A percentile compares a stretch with the other conserved stretches of the same genome.
Conservation (phyloP, 2,113 vertebrate genomes). For the Oncorhynchus gorbuscha region DNA sequence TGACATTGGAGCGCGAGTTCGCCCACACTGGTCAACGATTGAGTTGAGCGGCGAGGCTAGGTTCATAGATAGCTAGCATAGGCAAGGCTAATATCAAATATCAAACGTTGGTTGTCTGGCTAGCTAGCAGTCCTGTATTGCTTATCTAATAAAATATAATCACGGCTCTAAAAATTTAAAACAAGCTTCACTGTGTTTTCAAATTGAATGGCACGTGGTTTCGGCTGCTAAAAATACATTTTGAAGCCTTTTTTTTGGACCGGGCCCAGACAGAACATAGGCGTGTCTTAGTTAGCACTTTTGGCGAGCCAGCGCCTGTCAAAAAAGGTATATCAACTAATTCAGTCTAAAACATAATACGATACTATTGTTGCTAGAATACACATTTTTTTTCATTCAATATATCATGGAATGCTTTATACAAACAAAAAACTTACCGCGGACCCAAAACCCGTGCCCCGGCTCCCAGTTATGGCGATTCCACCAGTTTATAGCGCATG, state of each 20-base stretch:
- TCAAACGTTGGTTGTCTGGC: too few relatives aligned
- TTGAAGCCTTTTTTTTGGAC: too few relatives aligned
- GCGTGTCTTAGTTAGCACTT: conserved; percentile 62
- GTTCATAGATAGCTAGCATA: too few relatives aligned
- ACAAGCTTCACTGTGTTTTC: conserved; percentile 10
- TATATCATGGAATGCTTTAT: not conserved
- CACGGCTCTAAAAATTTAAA: not conserved
- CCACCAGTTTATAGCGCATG: conserved; percentile 61
- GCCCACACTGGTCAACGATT: too few relatives aligned
- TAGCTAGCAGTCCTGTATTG: not conserved
- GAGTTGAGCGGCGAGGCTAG: too few relatives aligned
- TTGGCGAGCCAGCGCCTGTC: conserved; percentile 25
- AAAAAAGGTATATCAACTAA: not conserved
- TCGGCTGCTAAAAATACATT: conserved; percentile 71
- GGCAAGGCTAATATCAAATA: too few relatives aligned
- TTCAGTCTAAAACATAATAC: not conserved
- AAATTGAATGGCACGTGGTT: conserved; percentile 1
- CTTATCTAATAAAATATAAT: not conserved
- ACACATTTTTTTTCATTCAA: conserved; percentile 37
- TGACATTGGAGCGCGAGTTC: too few relatives aligned
- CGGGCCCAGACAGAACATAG: conserved; percentile 64
- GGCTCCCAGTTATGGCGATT: conserved; percentile 67
- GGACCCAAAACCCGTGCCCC: conserved; percentile 64
- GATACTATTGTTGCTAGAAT: not conserved
- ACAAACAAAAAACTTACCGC: conserved; percentile 67